A percentile compares a stretch with the other conserved stretches of the same genome.
phyloP scores from a whole-genome alignment of 2,888 invertebrate species.

The Phlogophora meticulosa region DNA sequence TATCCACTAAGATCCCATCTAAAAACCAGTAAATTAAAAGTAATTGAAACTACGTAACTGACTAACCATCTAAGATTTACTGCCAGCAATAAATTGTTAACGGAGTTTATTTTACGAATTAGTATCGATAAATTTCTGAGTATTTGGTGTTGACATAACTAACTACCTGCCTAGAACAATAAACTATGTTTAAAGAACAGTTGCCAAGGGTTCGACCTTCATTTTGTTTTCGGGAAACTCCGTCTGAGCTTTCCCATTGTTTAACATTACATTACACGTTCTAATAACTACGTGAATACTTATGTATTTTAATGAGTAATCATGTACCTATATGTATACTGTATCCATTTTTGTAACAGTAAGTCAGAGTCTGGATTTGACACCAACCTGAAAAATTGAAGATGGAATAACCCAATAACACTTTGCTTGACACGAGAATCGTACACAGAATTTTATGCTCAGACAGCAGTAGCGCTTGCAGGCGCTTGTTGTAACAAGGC shows the following conservation, averaged over 20 bases:
- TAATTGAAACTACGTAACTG: constrained; percentile 8
- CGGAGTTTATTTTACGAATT: constrained; percentile 26
- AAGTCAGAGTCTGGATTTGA: too few species aligned
- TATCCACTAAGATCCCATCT: neutral
- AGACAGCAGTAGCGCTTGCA: too few species aligned
- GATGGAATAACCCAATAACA: too few species aligned
- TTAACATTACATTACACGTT: constrained; percentile 7
- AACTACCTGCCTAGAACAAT: constrained; percentile 9
- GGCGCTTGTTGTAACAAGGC: too few species aligned
- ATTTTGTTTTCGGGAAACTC: constrained; percentile 15
- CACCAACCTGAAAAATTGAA: too few species aligned
- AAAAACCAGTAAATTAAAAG: neutral
- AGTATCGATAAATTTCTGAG: constrained; percentile 32
- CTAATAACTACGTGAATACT: constrained; percentile 1
- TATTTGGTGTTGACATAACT: constrained; percentile 24
- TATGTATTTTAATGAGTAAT: too few species aligned
- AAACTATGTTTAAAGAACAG: constrained; percentile 29
- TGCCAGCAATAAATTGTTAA: constrained; percentile 15
- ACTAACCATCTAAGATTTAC: constrained; percentile 16
- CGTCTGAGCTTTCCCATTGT: constrained; percentile 3
- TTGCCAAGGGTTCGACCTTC: constrained; percentile 36
- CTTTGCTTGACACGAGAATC: too few species aligned
- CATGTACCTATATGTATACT: too few species aligned
- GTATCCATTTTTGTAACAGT: too few species aligned
- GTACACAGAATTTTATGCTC: too few species aligned